Conservation (phyloP, 2,888 invertebrate species). For the Patella caerulea region DNA sequence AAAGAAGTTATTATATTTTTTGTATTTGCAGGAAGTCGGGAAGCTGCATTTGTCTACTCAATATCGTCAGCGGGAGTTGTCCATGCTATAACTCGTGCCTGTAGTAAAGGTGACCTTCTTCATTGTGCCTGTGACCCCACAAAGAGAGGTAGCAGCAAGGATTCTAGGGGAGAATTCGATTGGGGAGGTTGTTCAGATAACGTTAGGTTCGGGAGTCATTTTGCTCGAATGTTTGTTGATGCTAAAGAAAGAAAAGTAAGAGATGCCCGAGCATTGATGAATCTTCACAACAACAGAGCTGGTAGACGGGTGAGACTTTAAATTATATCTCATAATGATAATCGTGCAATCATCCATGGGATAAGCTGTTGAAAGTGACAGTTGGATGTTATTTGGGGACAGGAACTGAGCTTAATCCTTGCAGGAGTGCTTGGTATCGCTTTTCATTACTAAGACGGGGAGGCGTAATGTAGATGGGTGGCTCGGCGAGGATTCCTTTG, state of each 20-base stretch:
- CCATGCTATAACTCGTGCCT: constrained; percentile 90
- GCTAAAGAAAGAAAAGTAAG: constrained; percentile 79
- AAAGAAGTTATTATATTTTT: too few relatives aligned
- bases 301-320: constrained; percentile 85
- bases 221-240: constrained; percentile 94
- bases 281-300: constrained; percentile 97
- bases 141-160: constrained; percentile 57
- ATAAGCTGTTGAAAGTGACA: too few relatives aligned
- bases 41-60: constrained; percentile 76
- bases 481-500: too few relatives aligned
- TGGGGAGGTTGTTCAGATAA: constrained; percentile 89
- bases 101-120: constrained; percentile 89
- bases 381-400: too few relatives aligned
- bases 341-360: too few relatives aligned
- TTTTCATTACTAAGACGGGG: too few relatives aligned
- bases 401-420: too few relatives aligned
- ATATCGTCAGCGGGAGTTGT: constrained; percentile 80
- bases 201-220: constrained; percentile 76
- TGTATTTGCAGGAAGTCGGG: constrained; percentile 72
- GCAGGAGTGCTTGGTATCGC: too few relatives aligned
- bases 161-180: constrained; percentile 59
- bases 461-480: too few relatives aligned
- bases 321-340: neutral
- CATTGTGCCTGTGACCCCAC: constrained; percentile 84
- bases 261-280: constrained; percentile 89